Evolutionary conservation across 2,113 vertebrate genomes (phyloP).

Genomic region (Tetraodon nigroviridis): DNA sequence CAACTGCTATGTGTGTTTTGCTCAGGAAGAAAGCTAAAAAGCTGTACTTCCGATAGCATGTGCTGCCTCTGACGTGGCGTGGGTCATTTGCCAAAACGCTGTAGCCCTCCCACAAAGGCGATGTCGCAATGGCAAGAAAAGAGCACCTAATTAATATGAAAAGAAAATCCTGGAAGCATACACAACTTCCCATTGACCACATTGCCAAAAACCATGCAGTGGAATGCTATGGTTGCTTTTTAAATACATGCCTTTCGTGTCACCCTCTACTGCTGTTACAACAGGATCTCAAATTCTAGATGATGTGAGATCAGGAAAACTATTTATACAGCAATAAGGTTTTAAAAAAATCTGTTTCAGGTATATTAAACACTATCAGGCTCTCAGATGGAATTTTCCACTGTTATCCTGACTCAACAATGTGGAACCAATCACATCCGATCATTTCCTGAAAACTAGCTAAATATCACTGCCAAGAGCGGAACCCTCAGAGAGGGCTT

Average conservation of each 20-base stretch:
- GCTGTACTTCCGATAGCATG: constrained; percentile 40
- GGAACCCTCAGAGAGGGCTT: too few species aligned
- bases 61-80: constrained; percentile 35
- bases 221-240: constrained; percentile 62
- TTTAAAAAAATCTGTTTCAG: too few species aligned
- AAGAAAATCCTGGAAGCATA: constrained; percentile 46
- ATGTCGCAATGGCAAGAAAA: constrained; percentile 59
- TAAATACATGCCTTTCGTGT: constrained; percentile 34
- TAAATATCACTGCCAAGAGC: too few species aligned
- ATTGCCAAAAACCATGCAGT: constrained; percentile 52
- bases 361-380: too few species aligned
- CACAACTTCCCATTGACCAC: constrained; percentile 60
- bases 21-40: constrained; percentile 40
- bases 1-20: constrained; percentile 38
- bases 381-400: too few species aligned
- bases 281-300: background rate
- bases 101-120: constrained; percentile 49
- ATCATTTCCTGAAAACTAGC: too few species aligned
- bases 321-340: too few species aligned
- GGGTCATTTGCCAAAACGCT: constrained; percentile 51
- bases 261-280: constrained; percentile 15
- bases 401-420: too few species aligned
- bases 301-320: background rate
- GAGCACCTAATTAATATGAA: constrained; percentile 58
- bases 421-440: too few species aligned